These are phyloP conservation scores for Steatornis caripensis DNA, from an alignment of 2,113 vertebrate genomes.

Conservation along the genomic window DNA sequence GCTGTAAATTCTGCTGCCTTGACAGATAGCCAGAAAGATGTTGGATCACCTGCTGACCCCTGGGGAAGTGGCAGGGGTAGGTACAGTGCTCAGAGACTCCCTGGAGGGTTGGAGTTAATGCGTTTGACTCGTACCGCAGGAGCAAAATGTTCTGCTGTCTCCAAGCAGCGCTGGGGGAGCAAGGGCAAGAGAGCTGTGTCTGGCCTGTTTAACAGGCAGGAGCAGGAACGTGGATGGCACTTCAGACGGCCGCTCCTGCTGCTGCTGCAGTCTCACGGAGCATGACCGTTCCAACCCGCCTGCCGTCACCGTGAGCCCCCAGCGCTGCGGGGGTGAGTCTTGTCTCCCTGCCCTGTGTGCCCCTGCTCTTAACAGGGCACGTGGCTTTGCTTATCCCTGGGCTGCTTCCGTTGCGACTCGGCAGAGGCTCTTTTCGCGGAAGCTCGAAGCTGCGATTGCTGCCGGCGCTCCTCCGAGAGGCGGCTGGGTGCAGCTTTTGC, in stretches of 20 bases:
- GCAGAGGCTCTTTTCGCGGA: not conserved
- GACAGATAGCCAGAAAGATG: not conserved
- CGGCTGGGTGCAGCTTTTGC: not conserved
- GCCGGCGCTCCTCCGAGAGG: fast-evolving
- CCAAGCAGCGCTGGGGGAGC: not conserved
- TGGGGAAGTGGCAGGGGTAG: not conserved
- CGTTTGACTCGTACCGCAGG: not conserved
- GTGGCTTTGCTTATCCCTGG: not conserved
- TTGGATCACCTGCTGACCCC: not conserved
- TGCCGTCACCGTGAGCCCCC: not conserved
- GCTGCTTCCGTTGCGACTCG: not conserved
- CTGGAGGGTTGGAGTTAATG: not conserved
- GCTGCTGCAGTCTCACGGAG: not conserved
- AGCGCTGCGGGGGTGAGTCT: fast-evolving
- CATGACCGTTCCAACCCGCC: fast-evolving
- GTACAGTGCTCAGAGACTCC: not conserved
- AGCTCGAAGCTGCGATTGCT: fast-evolving
- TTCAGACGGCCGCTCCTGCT: not conserved
- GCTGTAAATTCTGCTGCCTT: not conserved
- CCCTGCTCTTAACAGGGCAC: fast-evolving
- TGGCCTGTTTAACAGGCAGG: not conserved
- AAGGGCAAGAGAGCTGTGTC: not conserved
- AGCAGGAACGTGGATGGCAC: not conserved
- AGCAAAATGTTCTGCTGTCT: not conserved
- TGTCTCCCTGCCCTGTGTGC: not conserved